Percentiles rank a stretch among this genome's conserved stretches.
Evolutionary conservation across 2,113 vertebrate species (phyloP).

Genomic region (Ammospiza caudacuta): DNA sequence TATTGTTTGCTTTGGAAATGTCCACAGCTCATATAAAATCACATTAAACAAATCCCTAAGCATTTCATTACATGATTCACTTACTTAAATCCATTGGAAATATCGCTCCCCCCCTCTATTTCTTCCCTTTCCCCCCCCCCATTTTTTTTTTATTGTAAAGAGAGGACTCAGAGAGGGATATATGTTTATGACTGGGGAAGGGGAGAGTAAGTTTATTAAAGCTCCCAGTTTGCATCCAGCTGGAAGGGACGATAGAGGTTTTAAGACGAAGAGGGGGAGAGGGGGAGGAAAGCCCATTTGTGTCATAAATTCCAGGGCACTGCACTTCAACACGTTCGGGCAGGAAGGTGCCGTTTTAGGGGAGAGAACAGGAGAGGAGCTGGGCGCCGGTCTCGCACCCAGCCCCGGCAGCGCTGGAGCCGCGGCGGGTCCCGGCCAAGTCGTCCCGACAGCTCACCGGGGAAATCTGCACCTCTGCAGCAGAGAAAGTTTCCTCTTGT

Average conservation of each 20-base stretch:
- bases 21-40: slow-evolving; percentile 34
- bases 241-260: background rate
- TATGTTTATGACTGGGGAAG: background rate
- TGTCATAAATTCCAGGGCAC: slow-evolving; percentile 41
- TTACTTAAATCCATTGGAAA: slow-evolving; percentile 39
- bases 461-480: background rate
- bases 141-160: background rate
- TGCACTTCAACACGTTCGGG: slow-evolving; percentile 27
- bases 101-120: background rate
- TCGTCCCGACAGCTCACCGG: background rate
- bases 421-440: background rate
- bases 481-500: background rate
- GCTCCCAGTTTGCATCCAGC: background rate
- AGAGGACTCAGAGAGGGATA: background rate
- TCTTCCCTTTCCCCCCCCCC: no score
- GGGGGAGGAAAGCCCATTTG: background rate
- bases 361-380: background rate
- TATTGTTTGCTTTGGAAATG: slow-evolving; percentile 61
- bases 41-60: slow-evolving; percentile 33
- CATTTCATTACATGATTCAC: slow-evolving; percentile 14
- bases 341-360: slow-evolving; percentile 27
- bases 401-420: background rate
- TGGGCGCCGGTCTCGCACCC: background rate
- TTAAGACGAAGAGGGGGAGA: background rate
- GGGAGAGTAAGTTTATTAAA: background rate